Evolutionary conservation across 2,797 vertebrate genomes (phyloP).

Genomic region (Sebastolobus altivelis): DNA sequence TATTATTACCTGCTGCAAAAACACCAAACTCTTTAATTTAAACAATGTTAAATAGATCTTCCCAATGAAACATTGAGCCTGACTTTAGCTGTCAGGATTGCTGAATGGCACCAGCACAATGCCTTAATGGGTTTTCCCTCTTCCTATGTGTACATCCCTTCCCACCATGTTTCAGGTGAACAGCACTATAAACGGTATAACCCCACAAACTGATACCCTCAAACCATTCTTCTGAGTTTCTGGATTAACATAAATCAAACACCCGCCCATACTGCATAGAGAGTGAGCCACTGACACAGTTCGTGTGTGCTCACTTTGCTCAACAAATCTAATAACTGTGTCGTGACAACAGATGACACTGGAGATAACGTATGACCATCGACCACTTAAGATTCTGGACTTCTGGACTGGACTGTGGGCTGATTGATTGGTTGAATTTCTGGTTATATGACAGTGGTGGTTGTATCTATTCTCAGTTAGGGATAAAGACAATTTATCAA

Average conservation of each 20-base stretch:
- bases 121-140: background rate
- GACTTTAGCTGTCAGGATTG: background rate
- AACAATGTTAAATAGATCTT: too few species aligned
- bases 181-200: slow-evolving; percentile 17
- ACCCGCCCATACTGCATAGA: background rate
- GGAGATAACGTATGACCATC: background rate
- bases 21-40: background rate
- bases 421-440: slow-evolving; percentile 1
- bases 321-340: background rate
- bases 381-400: background rate
- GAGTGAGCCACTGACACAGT: background rate
- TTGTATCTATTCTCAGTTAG: background rate
- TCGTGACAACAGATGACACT: background rate
- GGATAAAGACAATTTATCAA: background rate
- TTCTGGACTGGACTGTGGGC: background rate
- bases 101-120: background rate
- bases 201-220: slow-evolving; percentile 2
- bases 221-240: slow-evolving; percentile 26
- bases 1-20: background rate
- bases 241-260: slow-evolving; percentile 14
- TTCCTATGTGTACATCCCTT: slow-evolving; percentile 1
- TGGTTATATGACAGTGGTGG: background rate
- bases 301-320: background rate
- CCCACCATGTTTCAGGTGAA: background rate
- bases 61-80: background rate